Base-by-base conservation (phyloP, 1,140 invertebrate genomes). In the Drosophila burlai region DNA sequence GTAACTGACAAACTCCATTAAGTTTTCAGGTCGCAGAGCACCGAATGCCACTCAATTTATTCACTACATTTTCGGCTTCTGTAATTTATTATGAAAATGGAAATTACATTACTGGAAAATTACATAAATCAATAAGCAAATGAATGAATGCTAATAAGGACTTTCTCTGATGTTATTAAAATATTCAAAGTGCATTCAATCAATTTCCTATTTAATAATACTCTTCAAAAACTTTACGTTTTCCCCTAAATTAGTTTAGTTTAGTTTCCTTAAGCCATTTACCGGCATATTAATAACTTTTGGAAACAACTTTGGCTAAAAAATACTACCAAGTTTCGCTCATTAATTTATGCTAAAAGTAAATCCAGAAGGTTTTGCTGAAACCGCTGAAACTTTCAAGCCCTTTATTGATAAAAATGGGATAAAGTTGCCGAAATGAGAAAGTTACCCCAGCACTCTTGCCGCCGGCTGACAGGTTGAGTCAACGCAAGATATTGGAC, bases 331-430 rank as follows among this genome's bases (percentile, higher is more conserved):
- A 60, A 73, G 67, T 58, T 73, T 73, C 31, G 3, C 54, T 49
- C 31, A 74, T 73, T 73, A 73, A 73, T 74, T 52, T 74, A 68
- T 74, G 43, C 24, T 16, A 49, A 49, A 49, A 49, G 24, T 18
- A 65, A 65, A 31, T 49, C 31, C 29, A 38, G 40, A n/a, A 38
- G 24, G 34, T 24, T 52, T 26, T 7, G n/a, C 29, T 13, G 11
- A 52, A 61, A 31, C 67, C 67, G 31, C 38, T 26, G 18, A 61
- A 74, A 74, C 36, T 73, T 74, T 45, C 36, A 46, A 74, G 54
- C n/a, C 69, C 57, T 61, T 73, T 60, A 73, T 73, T 73, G 68
- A 73, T 73, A 73, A 74, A 72, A 74, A 61, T 49, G 46, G 67
- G 7, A 60, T 73, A 73, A 72, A 73, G 38, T 71, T 71, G 11